Evolutionary conservation across 2,113 vertebrate species (phyloP).

Genomic region (Calidris pygmaea): DNA sequence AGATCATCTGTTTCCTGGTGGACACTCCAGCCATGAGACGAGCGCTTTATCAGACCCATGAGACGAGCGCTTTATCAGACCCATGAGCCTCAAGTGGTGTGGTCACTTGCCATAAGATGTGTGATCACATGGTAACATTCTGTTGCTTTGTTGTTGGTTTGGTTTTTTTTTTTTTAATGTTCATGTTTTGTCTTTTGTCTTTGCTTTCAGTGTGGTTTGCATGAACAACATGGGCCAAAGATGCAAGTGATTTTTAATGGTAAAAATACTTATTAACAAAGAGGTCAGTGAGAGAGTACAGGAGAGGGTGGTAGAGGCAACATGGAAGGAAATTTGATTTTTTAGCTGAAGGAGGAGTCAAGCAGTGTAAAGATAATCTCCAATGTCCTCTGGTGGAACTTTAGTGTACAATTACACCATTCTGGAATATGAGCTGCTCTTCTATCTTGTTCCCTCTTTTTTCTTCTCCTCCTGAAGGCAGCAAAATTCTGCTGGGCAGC

Average conservation of each 20-base stretch:
- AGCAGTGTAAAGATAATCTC: neutral
- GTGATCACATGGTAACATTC: neutral
- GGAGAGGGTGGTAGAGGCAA: neutral
- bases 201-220: neutral
- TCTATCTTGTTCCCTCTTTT: neutral
- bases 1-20: neutral
- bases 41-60: fast-evolving
- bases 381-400: neutral
- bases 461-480: neutral
- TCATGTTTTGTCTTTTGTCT: neutral
- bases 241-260: neutral
- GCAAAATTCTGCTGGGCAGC: neutral
- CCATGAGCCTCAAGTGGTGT: fast-evolving
- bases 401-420: neutral
- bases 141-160: neutral
- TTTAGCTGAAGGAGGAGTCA: neutral
- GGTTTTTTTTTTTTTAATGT: neutral
- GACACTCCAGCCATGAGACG: neutral
- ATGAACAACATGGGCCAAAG: neutral
- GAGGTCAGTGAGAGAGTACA: neutral
- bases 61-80: neutral
- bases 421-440: neutral
- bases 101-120: neutral
- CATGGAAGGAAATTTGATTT: neutral
- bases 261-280: neutral